Evolutionary conservation across 2,797 vertebrate species (phyloP).

Genomic region (Cuniculus paca): DNA sequence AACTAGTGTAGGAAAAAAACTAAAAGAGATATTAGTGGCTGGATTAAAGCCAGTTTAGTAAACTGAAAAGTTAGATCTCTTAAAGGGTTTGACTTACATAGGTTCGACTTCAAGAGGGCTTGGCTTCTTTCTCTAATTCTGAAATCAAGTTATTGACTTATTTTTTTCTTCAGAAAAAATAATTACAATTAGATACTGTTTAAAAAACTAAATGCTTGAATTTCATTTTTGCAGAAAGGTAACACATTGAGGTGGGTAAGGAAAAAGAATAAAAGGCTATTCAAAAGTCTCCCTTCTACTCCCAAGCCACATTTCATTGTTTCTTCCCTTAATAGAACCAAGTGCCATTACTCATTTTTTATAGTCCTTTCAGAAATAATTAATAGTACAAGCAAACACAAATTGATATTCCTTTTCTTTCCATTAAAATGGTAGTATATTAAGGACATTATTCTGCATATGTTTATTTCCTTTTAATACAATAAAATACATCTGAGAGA

Average conservation of each 20-base stretch:
- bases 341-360: neutral
- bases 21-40: slow-evolving; percentile 33
- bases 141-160: slow-evolving; percentile 63
- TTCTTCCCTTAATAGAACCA: neutral
- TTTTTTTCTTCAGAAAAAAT: slow-evolving; percentile 67
- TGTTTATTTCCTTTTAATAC: slow-evolving; percentile 41
- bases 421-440: neutral
- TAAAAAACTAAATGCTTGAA: slow-evolving; percentile 40
- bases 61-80: slow-evolving; percentile 28
- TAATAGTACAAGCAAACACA: slow-evolving; percentile 21
- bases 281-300: neutral
- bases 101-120: neutral
- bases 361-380: neutral
- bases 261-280: neutral
- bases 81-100: slow-evolving; percentile 15
- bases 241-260: slow-evolving; percentile 13
- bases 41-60: neutral
- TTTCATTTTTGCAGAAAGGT: slow-evolving; percentile 38
- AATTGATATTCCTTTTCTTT: slow-evolving; percentile 1
- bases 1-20: slow-evolving; percentile 42
- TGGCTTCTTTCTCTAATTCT: slow-evolving; percentile 58
- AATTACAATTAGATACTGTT: slow-evolving; percentile 38
- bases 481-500: neutral
- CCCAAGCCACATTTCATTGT: neutral
- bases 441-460: slow-evolving; percentile 45